phyloP scores from a whole-genome alignment of 2,113 vertebrate genomes.

The Scartelaos histophorus region DNA sequence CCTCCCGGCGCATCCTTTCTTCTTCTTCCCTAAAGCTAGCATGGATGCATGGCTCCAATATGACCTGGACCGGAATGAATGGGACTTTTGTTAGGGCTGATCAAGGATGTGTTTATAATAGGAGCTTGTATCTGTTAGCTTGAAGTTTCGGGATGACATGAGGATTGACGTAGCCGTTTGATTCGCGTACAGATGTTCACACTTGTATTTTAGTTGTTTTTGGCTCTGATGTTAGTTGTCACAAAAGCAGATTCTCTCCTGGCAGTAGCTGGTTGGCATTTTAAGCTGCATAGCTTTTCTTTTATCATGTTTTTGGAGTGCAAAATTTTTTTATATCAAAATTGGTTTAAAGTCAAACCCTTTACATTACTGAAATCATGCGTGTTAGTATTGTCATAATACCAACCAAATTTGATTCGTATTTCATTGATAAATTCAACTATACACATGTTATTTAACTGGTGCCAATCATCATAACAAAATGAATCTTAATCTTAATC shows the following conservation, averaged over 20 bases:
- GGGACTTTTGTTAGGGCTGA: background rate
- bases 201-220: slow-evolving; percentile 2
- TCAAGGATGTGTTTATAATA: background rate
- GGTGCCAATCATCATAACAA: no score
- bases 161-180: background rate
- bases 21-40: background rate
- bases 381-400: no score
- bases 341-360: no score
- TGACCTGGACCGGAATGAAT: slow-evolving; percentile 4
- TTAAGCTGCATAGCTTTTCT: background rate
- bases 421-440: no score
- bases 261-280: background rate
- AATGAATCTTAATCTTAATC: no score
- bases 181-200: background rate
- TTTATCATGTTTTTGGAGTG: no score
- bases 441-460: no score
- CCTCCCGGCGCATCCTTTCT: slow-evolving; percentile 5
- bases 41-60: background rate
- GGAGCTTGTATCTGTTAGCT: slow-evolving; percentile 6
- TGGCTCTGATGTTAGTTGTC: background rate
- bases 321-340: no score
- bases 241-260: background rate
- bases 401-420: no score
- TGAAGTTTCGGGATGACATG: background rate
- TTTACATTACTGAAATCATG: no score